Evolutionary conservation across 2,888 invertebrate genomes (phyloP), one percentile per base, ranked within the genome.

Genomic region (Synanthedon andrenaeformis): DNA sequence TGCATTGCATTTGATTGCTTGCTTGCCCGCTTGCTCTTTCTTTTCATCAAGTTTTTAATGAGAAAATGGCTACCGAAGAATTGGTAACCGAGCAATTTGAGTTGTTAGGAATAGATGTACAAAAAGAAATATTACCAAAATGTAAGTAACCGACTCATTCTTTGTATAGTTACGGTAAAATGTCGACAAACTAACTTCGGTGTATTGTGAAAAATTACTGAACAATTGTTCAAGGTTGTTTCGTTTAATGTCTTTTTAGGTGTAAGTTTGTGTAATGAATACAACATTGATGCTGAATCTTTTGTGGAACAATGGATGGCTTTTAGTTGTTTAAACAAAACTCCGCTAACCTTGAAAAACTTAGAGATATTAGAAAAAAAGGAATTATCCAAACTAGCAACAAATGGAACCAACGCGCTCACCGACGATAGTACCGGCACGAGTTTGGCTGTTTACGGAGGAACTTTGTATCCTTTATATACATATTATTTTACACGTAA

Each of bases 291-390:
- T 59, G 91, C 92, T 45, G 92, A 91, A 70, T 91, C 91, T 65
- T 91, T 94, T 62, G 92, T 91, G 53, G 92, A 93, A 70, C 90
- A 91, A 84, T 95, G 94, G 94, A 90, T 93, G 82, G 94, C 94
- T 17, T 95, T 91, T 73, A 91, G 91, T 64, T 82, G 91, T 69
- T 77, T 91, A 59, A 87, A 89, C 61, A 91, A 91, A 42, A 89
- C 89, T 0, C 82, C 90, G 41, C 92, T 93, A 23, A 90, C 89
- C 52, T 58, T 90, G 41, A 89, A 90, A 14, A 79, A 87, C 67
- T 82, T 94, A 52, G 82, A 87, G 57, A 79, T 88, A 66, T 89
- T 93, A 73, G 92, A 90, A 65, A 89, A 91, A 63, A 92, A 90
- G 82, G 91, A 91, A 76, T 89, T 91, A 67, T 80, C 82, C 63